Evolutionary conservation across 2,113 vertebrate species (phyloP), one percentile per base, ranked within the genome.

Genomic region (Zootoca vivipara): DNA sequence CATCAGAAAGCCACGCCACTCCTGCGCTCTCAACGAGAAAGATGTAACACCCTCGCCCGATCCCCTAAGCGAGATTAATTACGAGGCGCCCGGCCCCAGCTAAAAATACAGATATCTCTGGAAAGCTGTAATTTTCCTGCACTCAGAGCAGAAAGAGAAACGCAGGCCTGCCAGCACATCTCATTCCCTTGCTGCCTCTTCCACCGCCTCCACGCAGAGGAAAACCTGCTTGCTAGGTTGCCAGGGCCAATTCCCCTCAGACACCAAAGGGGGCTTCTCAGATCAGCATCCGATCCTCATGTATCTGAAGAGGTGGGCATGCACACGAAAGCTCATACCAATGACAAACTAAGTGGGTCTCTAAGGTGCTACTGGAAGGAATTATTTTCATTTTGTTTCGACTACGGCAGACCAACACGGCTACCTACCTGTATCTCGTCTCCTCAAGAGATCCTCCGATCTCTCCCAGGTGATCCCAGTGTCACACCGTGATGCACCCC

Each of bases 111-210:
- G 28, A 78, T 89, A 69, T 87, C 79, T 82, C 46, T 64, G 82
- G 78, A 81, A 87, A 79, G 78, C 58, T 40, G 79, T 46, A 64
- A 89, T 85, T 90, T 83, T 80, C 70, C 69, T 79, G 82, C 90
- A 83, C 89, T 92, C 70, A 28, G 87, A 62, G 79, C 15, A 12
- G 12, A 38, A 52, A n/a, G 46, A 81, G 85, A 81, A 62, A 67
- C 81, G 40, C 78, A 38, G 58, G 74, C 83, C 46, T 79, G 35
- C 28, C 33, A 86, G 69, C 13, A 9, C n/a, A 2, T 5, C 15
- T 15, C 30, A 30, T 20, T 72, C 78, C 78, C 2, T 5, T 15
- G n/a, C 69, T 4, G 33, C n/a, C 52, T 4, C 46, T 72, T 2
- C 33, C 52, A 5, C 46, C 33, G 33, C 85, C 46, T 26, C 33